Evolutionary conservation across 2,888 invertebrate species (phyloP).

Genomic region (Stenoptilia bipunctidactyla): DNA sequence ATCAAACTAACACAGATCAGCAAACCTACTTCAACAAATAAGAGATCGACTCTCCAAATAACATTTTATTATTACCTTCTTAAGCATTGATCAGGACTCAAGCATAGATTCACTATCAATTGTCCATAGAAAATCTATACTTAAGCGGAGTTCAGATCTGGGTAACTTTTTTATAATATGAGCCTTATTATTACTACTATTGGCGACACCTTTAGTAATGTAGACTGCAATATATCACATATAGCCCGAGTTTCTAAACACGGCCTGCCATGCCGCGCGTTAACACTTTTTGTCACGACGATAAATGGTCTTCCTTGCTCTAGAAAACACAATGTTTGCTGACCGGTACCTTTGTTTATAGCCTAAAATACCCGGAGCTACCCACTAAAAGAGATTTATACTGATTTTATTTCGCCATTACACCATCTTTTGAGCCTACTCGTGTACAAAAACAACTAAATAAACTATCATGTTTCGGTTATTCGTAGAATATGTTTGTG

Average conservation of each 20-base stretch:
- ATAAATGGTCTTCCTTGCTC: conserved; percentile 46
- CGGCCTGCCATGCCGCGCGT: conserved; percentile 14
- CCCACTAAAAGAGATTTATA: conserved; percentile 31
- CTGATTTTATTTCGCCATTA: conserved; percentile 34
- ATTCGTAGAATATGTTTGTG: background rate
- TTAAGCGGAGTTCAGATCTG: no score
- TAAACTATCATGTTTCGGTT: conserved; percentile 1
- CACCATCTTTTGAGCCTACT: conserved; percentile 9
- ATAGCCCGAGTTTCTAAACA: conserved; percentile 19
- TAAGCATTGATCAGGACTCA: no score
- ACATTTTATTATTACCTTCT: no score
- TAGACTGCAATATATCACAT: conserved; percentile 3
- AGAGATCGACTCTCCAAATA: no score
- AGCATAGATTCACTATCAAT: no score
- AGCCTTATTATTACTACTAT: no score
- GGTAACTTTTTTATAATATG: no score
- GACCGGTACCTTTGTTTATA: conserved; percentile 45
- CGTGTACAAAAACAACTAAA: conserved; percentile 1
- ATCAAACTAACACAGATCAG: no score
- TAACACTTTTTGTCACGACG: conserved; percentile 36
- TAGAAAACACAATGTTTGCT: conserved; percentile 41
- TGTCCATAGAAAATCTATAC: no score
- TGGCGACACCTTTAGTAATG: background rate
- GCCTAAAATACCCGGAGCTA: conserved; percentile 33
- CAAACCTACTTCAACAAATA: no score